Conservation (phyloP, 2,888 invertebrate genomes). For the Brachynemurus nebulosus region DNA sequence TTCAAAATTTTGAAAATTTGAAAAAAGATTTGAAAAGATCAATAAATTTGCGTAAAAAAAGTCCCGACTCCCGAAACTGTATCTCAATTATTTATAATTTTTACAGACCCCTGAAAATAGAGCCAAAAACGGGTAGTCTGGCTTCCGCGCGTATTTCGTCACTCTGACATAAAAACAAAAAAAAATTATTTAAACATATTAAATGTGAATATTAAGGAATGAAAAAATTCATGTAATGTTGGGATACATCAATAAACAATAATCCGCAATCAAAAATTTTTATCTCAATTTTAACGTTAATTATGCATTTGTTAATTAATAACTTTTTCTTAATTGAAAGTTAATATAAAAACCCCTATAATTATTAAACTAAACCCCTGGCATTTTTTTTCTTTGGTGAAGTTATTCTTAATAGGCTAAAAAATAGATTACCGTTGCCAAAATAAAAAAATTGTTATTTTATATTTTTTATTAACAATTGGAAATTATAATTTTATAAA, state of each 20-base stretch:
- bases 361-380: neutral
- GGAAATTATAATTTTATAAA: no score
- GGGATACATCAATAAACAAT: no score
- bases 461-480: no score
- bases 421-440: neutral
- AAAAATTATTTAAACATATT: neutral
- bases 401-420: neutral
- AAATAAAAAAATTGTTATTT: neutral
- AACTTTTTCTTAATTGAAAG: neutral
- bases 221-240: neutral
- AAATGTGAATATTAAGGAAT: neutral
- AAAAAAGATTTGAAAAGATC: neutral
- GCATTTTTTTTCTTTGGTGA: neutral
- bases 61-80: neutral
- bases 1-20: no score
- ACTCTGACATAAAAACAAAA: neutral
- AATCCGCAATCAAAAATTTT: no score
- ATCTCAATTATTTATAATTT: neutral
- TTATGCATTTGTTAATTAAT: neutral
- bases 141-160: neutral
- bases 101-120: neutral
- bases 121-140: neutral
- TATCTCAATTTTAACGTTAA: neutral
- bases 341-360: neutral
- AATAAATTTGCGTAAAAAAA: neutral